Evolutionary conservation across 30 jellyfish, hydroid and myxozoan genomes (phyloP), one percentile per base, ranked within the genome.

Genomic region (Rhopilema esculentum): DNA sequence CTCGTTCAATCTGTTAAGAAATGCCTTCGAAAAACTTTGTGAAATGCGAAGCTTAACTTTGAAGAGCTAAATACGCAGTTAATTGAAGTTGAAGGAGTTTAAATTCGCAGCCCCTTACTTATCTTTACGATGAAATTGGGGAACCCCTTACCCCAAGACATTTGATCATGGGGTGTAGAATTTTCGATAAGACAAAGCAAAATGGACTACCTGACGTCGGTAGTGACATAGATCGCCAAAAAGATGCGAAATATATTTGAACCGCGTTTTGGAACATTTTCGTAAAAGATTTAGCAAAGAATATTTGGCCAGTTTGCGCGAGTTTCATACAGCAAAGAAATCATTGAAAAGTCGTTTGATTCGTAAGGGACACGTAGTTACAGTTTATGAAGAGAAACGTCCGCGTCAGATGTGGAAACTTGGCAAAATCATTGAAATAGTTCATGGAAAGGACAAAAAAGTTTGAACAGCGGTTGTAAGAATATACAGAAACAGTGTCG

Each of bases 371-470:
- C 83, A 77, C 4, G 27, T 77, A 22, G 88, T 77, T 19, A 49
- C 64, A 77, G 77, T 75, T 1, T 50, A 75, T 16, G 86, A 75
- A 75, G 86, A 75, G 25, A 75, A 32, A 50, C n/a, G 24, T 23
- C 74, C 86, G 73, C 86, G 86, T 9, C 86, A 75, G 22, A 28
- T 49, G 73, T 75, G 86, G 88, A 53, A 27, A 77, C 75, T 77
- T 27, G 88, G 88, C 0, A 31, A 76, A 51, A 57, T 77, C 30
- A 76, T 51, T 28, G 75, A 77, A 28, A 49, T 76, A 50, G 33
- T 27, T 32, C 66, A 51, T 17, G 82, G 82, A 27, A 71, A 71
- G 27, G 82, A 71, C 33, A 32, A n/a, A 71, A 29, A 27, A 30
- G 33, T 71, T 71, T 28, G 82, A 16, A 22, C 66, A 7, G 82